phyloP scores from a whole-genome alignment of 2,797 vertebrate species.

The Alcedo quadribrachys region DNA sequence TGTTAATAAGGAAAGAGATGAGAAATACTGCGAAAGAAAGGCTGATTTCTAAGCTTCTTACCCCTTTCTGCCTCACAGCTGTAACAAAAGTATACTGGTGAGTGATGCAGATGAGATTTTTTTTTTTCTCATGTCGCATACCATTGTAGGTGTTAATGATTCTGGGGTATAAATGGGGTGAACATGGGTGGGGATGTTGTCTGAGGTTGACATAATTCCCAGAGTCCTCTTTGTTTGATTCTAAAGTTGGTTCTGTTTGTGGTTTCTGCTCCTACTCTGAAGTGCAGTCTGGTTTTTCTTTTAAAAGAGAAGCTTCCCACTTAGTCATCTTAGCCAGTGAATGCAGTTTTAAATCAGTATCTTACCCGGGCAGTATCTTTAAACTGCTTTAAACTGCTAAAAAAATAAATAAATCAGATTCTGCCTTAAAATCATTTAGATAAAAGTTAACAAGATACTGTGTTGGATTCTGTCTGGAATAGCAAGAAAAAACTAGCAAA shows the following conservation, averaged over 20 bases:
- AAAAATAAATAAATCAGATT: not conserved
- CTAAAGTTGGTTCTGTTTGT: conserved; percentile 18
- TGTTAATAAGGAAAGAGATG: not conserved
- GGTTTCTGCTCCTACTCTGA: not conserved
- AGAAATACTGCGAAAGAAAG: not conserved
- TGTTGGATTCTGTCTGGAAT: not conserved
- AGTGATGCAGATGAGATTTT: not conserved
- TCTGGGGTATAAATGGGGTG: not conserved
- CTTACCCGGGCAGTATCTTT: not conserved
- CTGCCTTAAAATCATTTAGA: not conserved
- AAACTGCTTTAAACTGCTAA: not conserved
- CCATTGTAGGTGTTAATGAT: not conserved
- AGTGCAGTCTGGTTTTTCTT: not conserved
- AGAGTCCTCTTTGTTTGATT: not conserved
- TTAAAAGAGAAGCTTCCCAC: not conserved
- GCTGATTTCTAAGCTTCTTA: not conserved
- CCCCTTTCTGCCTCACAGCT: not conserved
- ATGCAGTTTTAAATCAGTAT: not conserved
- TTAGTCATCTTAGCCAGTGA: not conserved
- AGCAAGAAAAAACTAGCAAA: not conserved
- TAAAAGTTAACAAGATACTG: not conserved
- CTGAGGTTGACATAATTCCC: not conserved
- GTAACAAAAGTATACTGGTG: not conserved
- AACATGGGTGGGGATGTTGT: not conserved
- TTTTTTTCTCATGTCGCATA: not conserved